Percentiles rank a stretch among this genome's conserved stretches.
Conservation (phyloP, 2,797 vertebrate genomes). For the Microctenopoma steveboyesi region DNA sequence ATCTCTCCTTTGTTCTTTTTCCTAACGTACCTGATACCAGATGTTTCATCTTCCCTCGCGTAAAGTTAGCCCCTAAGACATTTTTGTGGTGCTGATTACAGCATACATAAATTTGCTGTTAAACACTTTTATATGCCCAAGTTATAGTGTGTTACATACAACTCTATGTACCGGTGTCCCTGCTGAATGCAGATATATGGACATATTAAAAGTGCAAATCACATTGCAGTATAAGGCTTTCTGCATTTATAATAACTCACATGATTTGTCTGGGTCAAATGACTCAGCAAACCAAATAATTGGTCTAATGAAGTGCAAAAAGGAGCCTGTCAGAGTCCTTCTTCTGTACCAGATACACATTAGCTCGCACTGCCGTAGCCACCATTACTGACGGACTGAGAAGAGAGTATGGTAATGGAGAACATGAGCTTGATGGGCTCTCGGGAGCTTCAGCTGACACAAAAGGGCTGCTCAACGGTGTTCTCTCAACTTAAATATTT, state of each 20-base stretch:
- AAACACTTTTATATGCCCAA: conserved; percentile 53
- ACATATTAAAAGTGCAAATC: conserved; percentile 41
- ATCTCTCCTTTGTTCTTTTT: conserved; percentile 42
- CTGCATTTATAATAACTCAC: conserved; percentile 64
- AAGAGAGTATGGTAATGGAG: conserved; percentile 67
- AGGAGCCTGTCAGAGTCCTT: conserved; percentile 63
- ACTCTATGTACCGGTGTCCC: background rate
- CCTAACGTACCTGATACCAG: conserved; percentile 60
- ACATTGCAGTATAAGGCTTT: conserved; percentile 25
- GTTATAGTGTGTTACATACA: conserved; percentile 38
- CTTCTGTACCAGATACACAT: conserved; percentile 58
- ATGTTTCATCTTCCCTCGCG: conserved; percentile 68
- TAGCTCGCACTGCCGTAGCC: conserved; percentile 62
- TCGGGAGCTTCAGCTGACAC: conserved; percentile 70
- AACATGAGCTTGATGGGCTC: conserved; percentile 66
- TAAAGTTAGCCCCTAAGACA: conserved; percentile 64
- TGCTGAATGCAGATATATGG: conserved; percentile 22
- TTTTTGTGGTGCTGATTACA: conserved; percentile 68
- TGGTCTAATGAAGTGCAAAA: conserved; percentile 78
- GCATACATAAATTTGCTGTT: conserved; percentile 66
- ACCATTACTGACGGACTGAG: conserved; percentile 55
- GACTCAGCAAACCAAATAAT: conserved; percentile 77
- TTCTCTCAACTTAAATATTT: conserved; percentile 75
- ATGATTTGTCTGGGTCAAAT: conserved; percentile 71
- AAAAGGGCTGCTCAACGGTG: conserved; percentile 63